Evolutionary conservation across 23 tunicate species (phyloP).

Genomic region (Ascidia mentula): DNA sequence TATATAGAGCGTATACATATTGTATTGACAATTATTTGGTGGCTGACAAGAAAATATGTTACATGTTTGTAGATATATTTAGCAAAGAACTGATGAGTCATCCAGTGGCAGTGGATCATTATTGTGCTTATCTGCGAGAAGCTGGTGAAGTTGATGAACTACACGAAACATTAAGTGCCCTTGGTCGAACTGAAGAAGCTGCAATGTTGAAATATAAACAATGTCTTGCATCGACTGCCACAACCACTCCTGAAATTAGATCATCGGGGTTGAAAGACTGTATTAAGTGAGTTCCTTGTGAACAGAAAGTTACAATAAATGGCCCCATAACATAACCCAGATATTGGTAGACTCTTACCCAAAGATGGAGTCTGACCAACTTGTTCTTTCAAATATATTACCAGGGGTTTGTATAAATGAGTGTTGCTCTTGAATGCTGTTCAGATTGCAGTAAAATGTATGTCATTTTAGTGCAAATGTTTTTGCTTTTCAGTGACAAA

Average conservation of each 20-base stretch:
- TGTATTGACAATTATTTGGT: too few species aligned
- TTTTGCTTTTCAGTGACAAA: too few species aligned
- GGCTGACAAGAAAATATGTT: not conserved
- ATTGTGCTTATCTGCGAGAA: conserved; percentile 78
- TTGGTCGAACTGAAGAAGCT: conserved; percentile 93
- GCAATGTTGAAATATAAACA: conserved; percentile 92
- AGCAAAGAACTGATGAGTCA: conserved; percentile 91
- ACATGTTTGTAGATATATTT: conserved; percentile 64
- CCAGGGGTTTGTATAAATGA: too few species aligned
- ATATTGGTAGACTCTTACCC: too few species aligned
- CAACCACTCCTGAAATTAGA: conserved; percentile 72
- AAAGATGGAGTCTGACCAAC: too few species aligned
- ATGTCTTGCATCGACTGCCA: conserved; percentile 35
- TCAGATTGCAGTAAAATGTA: too few species aligned
- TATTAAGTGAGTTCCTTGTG: conserved; percentile 65
- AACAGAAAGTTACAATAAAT: not conserved
- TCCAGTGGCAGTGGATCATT: conserved; percentile 85
- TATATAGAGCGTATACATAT: too few species aligned
- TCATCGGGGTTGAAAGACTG: conserved; percentile 67
- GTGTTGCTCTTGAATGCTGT: too few species aligned
- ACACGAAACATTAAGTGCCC: conserved; percentile 79
- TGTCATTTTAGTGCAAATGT: too few species aligned
- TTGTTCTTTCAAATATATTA: too few species aligned
- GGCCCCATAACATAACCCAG: too few species aligned
- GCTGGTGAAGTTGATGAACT: conserved; percentile 84